These are phyloP conservation scores for Drosophila meridionalis DNA, from an alignment of 2,888 invertebrate genomes.

Conservation along the genomic window DNA sequence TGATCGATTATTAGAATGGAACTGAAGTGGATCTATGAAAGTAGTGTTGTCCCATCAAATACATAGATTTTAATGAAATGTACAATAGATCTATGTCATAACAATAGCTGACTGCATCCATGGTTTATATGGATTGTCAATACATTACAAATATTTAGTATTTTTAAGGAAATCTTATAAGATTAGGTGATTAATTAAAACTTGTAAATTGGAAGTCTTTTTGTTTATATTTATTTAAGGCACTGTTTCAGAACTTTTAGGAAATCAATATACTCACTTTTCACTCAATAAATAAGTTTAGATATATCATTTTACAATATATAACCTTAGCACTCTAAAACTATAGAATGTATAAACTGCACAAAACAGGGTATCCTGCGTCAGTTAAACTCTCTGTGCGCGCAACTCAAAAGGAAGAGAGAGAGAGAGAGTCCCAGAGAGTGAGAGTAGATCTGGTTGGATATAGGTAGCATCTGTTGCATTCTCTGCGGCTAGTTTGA, in stretches of 20 bases:
- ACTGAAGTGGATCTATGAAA: background rate
- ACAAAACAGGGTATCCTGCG: background rate
- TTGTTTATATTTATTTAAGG: background rate
- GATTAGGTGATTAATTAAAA: background rate
- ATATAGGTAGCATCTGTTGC: slow-evolving; percentile 27
- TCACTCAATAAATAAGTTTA: background rate
- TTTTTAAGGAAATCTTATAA: background rate
- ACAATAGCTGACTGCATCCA: background rate
- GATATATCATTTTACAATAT: too few relatives aligned
- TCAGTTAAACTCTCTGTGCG: slow-evolving; percentile 3
- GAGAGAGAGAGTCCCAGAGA: background rate
- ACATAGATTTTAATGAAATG: background rate
- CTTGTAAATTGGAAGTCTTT: background rate
- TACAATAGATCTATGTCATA: background rate
- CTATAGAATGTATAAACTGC: too few relatives aligned
- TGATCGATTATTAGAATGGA: slow-evolving; percentile 1
- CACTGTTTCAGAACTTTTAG: too few relatives aligned
- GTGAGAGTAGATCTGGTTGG: slow-evolving; percentile 14
- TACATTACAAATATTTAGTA: background rate
- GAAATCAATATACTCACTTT: background rate
- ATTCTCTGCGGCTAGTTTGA: slow-evolving; percentile 49
- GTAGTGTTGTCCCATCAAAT: slow-evolving; percentile 1
- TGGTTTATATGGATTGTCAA: background rate
- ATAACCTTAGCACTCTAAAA: too few relatives aligned
- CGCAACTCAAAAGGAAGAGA: slow-evolving; percentile 3